phyloP scores from a whole-genome alignment of 2,888 invertebrate species.

The Polyommatus icarus region DNA sequence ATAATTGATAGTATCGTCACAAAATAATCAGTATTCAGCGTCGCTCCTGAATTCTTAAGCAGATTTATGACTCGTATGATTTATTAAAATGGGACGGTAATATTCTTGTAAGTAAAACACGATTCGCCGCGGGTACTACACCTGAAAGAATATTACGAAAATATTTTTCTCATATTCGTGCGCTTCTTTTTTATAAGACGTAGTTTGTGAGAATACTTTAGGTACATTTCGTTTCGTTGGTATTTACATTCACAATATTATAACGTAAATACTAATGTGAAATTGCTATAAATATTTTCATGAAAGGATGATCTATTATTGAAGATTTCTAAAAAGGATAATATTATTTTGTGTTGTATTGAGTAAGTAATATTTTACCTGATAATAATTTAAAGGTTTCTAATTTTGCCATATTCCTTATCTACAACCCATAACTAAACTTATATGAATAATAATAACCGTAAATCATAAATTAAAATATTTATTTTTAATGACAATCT shows the following conservation, averaged over 20 bases:
- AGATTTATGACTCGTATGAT: conserved; percentile 24
- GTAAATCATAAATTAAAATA: too few species aligned
- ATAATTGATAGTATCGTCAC: background rate
- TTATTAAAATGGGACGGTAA: conserved; percentile 23
- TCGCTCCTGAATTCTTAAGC: background rate
- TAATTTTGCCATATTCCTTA: too few species aligned
- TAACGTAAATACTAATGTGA: background rate
- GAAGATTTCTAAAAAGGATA: too few species aligned
- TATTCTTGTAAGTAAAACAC: conserved; percentile 15
- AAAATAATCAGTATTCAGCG: background rate
- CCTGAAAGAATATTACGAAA: conserved; percentile 17
- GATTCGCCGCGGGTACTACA: conserved; percentile 20
- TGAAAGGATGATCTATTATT: too few species aligned
- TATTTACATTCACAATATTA: background rate
- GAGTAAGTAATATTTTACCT: too few species aligned
- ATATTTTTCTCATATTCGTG: background rate
- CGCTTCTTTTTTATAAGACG: background rate
- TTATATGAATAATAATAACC: too few species aligned
- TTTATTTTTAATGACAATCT: background rate
- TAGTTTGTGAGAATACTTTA: background rate
- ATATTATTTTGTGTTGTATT: too few species aligned
- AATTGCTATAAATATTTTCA: background rate
- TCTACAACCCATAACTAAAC: too few species aligned
- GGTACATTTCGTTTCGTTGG: background rate
- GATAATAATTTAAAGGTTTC: too few species aligned